Base-by-base conservation (phyloP, 2,113 vertebrate species). In the Oreochromis spilurus region DNA sequence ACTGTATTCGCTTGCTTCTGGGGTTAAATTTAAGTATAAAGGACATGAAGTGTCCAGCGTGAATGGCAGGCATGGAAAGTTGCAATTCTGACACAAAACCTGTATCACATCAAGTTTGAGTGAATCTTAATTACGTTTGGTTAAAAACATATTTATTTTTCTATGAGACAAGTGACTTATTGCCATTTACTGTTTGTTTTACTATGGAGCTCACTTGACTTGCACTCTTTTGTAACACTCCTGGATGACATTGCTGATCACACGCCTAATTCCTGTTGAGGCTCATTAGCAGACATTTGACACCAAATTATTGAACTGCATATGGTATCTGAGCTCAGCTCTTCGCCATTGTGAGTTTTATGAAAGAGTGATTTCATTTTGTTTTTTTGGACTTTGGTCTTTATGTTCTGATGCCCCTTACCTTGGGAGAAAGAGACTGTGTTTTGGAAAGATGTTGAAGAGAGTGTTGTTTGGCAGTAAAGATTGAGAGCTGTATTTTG, bases 91-190 rank as follows among this genome's bases (percentile, higher is more conserved):
- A 14, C 12, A 21, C 7, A 40, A 70, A 70, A 14, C 36, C 36
- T 21, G 36, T n/a, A 43, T 70, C n/a, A 16, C 65, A 70, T 43
- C 5, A 72, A 14, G 40, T 26, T 72, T 16, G 14, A 72, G 14
- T 11, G 67, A 21, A 45, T 45, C 40, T 72, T 45, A 72, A 45
- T 45, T 16, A 0, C 0, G 0, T 72, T 4, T 45, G 21, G 0
- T 70, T 45, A 45, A 45, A 45, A 70, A 16, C 36, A 70, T 5
- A 13, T 13, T 38, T 40, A 5, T 24, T 70, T 70, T 26, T 70
- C 65, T 70, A 24, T 14, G 65, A 70, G 1, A 24, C 36, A 38
- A 36, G 10, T 34, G 34, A 62, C 0, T 36, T 62, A 11, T 62
- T 62, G 31, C 17, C 0, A 62, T 19, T 62, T 65, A 2, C 31